Base-by-base conservation (phyloP, 1,140 invertebrate genomes). In the Venustaconcha ellipsiformis region DNA sequence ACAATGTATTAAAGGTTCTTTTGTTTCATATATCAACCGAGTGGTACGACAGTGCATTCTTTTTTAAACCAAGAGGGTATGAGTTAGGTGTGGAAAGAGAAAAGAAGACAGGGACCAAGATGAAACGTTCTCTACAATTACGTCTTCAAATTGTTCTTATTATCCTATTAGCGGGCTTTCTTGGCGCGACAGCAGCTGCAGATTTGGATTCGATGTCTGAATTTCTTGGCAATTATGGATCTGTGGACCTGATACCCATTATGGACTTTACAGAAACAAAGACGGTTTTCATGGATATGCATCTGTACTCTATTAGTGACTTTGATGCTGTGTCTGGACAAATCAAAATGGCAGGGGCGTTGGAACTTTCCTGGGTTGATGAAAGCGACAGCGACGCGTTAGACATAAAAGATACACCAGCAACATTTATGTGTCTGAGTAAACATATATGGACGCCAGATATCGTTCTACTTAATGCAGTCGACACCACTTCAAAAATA, bases 301-400 rank as follows among this genome's bases (percentile, higher is more conserved):
- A 66, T 48, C 17, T 74, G 17, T 74, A 74, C 57, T 74, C 72
- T 4, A 30, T 74, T 8, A 67, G 68, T 57, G 66, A 58, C 17
- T 74, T 74, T 57, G 66, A 74, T 63, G 65, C 66, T 12, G 66
- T 67, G 0, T 63, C 63, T 14, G 72, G 72, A 14, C 37, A 68
- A 23, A 23, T 74, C 23, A 67, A 74, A 37, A 62, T 74, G 14
- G 30, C 72, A 6, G 72, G 72, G 55, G 64, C 55, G 23, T 55
- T 77, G 11, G 60, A 68, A 18, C 37, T 71, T 11, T 55, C 72
- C 12, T 77, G 75, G 75, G 62, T 14, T 5, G 75, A 77, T 26
- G 65, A 72, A 37, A 60, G 67, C 6, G 56, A 26, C 14, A 58
- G 62, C 26, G 72, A 72, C 48, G 56, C 60, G 18, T 77, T 70